These are phyloP conservation scores for Anser brachyrhynchus DNA, from an alignment of 2,113 vertebrate genomes.

Conservation along the genomic window DNA sequence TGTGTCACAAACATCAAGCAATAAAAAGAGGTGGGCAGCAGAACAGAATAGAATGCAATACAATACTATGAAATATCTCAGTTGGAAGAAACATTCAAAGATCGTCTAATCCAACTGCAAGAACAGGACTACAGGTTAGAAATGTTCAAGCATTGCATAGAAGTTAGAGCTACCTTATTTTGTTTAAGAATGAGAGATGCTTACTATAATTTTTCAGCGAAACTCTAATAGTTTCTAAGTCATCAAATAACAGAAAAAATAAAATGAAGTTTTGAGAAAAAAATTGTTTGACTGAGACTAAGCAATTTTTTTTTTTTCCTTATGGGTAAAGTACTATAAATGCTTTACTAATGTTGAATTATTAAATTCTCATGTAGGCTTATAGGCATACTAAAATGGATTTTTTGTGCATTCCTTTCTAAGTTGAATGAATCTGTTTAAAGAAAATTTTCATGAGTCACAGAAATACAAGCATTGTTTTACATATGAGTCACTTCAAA, in stretches of 20 bases:
- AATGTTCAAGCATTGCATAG: background rate
- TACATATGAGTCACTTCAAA: background rate
- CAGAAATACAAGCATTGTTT: background rate
- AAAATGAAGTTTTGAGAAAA: background rate
- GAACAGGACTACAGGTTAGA: background rate
- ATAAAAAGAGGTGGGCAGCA: background rate
- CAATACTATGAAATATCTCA: background rate
- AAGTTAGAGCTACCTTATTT: background rate
- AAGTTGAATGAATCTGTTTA: background rate
- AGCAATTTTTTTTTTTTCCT: background rate
- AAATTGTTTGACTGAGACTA: background rate
- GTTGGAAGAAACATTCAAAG: background rate
- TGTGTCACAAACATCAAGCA: background rate
- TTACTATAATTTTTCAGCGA: background rate
- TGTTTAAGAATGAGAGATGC: background rate
- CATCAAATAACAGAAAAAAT: background rate
- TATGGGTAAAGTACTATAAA: background rate
- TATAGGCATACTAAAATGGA: background rate
- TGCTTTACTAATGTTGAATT: background rate
- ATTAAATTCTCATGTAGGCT: background rate
- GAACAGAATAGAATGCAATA: too few species aligned
- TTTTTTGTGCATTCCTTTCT: background rate
- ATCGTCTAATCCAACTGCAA: background rate
- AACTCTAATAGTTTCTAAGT: background rate
- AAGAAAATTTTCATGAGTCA: background rate